Conservation (phyloP, 1,140 invertebrate species). For the Pinna nobilis region DNA sequence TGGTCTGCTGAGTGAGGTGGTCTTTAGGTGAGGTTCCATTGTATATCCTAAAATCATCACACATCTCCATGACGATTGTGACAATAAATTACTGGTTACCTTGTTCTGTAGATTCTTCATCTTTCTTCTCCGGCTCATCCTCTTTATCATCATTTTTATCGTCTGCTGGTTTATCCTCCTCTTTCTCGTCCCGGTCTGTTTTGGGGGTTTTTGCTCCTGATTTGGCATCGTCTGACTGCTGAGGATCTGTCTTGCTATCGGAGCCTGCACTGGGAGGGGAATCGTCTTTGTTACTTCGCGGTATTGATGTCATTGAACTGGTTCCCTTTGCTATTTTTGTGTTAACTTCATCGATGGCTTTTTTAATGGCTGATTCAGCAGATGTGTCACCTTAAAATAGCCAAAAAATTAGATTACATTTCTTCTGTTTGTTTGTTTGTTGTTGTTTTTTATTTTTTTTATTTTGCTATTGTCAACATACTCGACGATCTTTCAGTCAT, state of each 20-base stretch:
- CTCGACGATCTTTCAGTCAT: no score
- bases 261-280: neutral
- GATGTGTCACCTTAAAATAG: conserved; percentile 53
- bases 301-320: conserved; percentile 1
- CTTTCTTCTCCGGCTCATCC: neutral
- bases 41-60: no score
- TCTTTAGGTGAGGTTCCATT: no score
- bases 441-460: no score
- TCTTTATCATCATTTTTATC: neutral
- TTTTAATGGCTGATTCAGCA: conserved; percentile 67
- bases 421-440: no score
- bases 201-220: conserved; percentile 7
- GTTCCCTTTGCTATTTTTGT: conserved; percentile 52
- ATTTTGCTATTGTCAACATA: no score
- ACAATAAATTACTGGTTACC: no score
- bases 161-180: neutral
- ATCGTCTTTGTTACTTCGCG: conserved; percentile 5
- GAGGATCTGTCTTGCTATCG: neutral
- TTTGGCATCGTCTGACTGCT: neutral
- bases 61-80: no score
- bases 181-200: neutral
- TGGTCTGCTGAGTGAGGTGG: no score
- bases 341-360: conserved; percentile 68
- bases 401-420: neutral
- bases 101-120: no score